phyloP scores from a whole-genome alignment of 2,113 vertebrate genomes.

The Athene noctua region DNA sequence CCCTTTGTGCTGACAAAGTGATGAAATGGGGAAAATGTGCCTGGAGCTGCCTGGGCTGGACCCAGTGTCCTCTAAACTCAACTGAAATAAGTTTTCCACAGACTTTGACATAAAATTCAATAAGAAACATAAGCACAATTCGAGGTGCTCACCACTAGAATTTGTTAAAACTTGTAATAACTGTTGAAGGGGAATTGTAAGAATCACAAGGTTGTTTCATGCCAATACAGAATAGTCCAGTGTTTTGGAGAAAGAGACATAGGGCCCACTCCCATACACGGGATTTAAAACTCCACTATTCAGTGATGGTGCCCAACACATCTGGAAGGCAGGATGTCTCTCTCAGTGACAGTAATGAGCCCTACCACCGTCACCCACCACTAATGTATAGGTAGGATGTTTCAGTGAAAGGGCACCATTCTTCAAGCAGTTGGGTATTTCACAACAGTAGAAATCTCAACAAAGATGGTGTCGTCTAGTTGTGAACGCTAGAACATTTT shows the following conservation, averaged over 20 bases:
- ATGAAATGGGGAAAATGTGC: neutral
- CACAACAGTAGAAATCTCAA: neutral
- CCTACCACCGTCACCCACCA: neutral
- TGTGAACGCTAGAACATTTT: neutral
- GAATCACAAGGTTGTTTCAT: neutral
- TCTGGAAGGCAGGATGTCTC: neutral
- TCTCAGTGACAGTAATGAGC: neutral
- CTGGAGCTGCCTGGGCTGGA: neutral
- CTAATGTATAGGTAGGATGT: neutral
- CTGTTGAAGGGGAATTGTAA: neutral
- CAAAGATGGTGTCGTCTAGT: neutral
- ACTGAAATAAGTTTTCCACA: neutral
- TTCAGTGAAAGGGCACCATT: neutral
- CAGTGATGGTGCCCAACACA: neutral
- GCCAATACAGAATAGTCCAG: neutral
- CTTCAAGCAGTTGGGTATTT: neutral
- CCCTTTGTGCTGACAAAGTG: neutral
- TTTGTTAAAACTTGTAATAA: neutral
- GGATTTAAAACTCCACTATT: neutral
- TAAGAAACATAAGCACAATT: neutral
- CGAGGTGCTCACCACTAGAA: neutral
- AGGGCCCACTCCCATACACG: neutral
- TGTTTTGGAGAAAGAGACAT: neutral
- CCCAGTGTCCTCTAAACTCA: neutral
- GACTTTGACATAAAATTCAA: neutral